Conservation (phyloP, 2,797 vertebrate species). For the Myripristis murdjan region DNA sequence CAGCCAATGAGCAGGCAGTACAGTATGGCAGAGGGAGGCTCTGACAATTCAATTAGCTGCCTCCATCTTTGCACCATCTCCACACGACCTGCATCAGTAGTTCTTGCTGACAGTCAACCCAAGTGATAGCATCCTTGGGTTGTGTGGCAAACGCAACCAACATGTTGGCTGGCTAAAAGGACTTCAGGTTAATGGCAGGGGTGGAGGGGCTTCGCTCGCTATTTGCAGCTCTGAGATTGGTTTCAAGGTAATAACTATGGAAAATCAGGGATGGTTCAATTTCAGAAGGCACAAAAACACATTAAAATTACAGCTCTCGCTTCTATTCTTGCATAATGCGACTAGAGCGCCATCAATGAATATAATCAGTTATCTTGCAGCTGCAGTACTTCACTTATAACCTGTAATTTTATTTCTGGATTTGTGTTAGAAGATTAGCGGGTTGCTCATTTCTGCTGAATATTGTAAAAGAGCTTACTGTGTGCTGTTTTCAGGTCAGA, state of each 20-base stretch:
- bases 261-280: conserved; percentile 42
- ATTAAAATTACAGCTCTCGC: conserved; percentile 50
- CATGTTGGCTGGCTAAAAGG: conserved; percentile 58
- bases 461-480: conserved; percentile 5
- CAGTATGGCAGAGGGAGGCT: conserved; percentile 53
- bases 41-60: conserved; percentile 83
- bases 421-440: conserved; percentile 28
- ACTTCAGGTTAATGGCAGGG: conserved; percentile 57
- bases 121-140: conserved; percentile 69
- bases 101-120: conserved; percentile 70
- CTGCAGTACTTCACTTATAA: conserved; percentile 42
- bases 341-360: conserved; percentile 32
- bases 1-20: conserved; percentile 69
- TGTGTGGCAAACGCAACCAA: conserved; percentile 35
- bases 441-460: conserved; percentile 22
- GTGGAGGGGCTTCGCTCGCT: conserved; percentile 1
- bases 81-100: conserved; percentile 72
- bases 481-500: too few relatives aligned
- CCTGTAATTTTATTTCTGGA: conserved; percentile 53
- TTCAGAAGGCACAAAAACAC: conserved; percentile 54
- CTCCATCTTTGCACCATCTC: conserved; percentile 68
- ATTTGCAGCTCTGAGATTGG: conserved; percentile 44
- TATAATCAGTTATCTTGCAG: conserved; percentile 46
- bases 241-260: conserved; percentile 36
- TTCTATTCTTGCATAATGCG: conserved; percentile 27